Evolutionary conservation across 2,888 invertebrate species (phyloP).

Genomic region (Drosophila gaucha): DNA sequence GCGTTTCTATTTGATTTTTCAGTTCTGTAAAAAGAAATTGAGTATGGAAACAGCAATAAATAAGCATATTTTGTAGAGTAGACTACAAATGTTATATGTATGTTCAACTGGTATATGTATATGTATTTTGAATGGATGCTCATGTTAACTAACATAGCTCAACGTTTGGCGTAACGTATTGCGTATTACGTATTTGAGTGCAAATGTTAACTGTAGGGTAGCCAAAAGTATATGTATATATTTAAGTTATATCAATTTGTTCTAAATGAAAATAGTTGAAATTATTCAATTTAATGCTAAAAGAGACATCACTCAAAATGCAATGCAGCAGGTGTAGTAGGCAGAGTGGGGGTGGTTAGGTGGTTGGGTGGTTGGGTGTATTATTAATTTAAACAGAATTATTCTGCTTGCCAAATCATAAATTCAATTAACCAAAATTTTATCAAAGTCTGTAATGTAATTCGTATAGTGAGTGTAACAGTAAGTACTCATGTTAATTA

Average conservation of each 20-base stretch:
- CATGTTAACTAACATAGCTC: conserved; percentile 49
- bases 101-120: conserved; percentile 62
- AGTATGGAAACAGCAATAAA: conserved; percentile 85
- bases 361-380: neutral
- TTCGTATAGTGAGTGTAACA: conserved; percentile 12
- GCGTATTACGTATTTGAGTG: conserved; percentile 36
- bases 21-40: conserved; percentile 91
- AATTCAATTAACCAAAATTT: conserved; percentile 13
- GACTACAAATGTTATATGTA: conserved; percentile 82
- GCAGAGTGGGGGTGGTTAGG: conserved; percentile 2
- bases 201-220: conserved; percentile 42
- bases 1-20: conserved; percentile 98
- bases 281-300: conserved; percentile 19
- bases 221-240: conserved; percentile 12
- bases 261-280: conserved; percentile 25
- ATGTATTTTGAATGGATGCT: conserved; percentile 59
- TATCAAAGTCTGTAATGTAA: conserved; percentile 17
- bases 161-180: conserved; percentile 19
- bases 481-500: conserved; percentile 19
- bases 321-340: conserved; percentile 31
- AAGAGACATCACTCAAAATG: conserved; percentile 51
- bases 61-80: conserved; percentile 85
- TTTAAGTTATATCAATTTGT: conserved; percentile 21
- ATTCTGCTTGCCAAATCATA: conserved; percentile 25
- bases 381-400: conserved; percentile 3